phyloP scores from a whole-genome alignment of 2,797 vertebrate genomes.

The Setipinna tenuifilis region DNA sequence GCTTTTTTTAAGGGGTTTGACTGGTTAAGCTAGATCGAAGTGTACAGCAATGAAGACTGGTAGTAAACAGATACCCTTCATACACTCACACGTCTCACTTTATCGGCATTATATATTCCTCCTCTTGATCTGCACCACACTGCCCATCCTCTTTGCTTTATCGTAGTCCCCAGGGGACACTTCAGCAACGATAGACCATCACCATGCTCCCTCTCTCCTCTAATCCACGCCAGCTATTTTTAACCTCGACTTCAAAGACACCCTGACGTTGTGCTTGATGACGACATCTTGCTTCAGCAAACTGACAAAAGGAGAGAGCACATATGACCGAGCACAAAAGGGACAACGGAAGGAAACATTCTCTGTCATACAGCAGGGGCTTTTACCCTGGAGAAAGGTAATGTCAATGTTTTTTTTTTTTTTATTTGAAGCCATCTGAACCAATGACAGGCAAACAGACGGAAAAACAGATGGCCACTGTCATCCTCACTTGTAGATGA shows the following conservation, averaged over 20 bases:
- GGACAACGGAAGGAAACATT: background rate
- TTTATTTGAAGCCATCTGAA: background rate
- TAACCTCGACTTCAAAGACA: slow-evolving; percentile 1
- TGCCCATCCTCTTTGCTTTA: background rate
- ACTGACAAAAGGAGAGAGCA: slow-evolving; percentile 2
- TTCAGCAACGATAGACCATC: background rate
- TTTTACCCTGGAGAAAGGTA: background rate
- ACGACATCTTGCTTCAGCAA: background rate
- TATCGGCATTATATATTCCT: background rate
- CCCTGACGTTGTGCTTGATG: background rate
- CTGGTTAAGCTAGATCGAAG: no score
- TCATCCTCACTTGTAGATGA: background rate
- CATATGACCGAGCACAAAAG: background rate
- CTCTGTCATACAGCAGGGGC: background rate
- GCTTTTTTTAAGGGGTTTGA: no score
- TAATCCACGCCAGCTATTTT: background rate
- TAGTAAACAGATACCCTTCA: background rate
- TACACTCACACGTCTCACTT: background rate
- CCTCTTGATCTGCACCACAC: background rate
- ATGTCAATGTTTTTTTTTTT: no score
- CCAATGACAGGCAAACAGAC: background rate
- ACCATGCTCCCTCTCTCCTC: background rate
- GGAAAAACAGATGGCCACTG: slow-evolving; percentile 15
- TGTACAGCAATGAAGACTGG: background rate
- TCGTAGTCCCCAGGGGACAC: background rate